Percentiles rank a stretch among this genome's conserved stretches.
Evolutionary conservation across 1,140 invertebrate species (phyloP).

Genomic region (Solenopsis fugax): DNA sequence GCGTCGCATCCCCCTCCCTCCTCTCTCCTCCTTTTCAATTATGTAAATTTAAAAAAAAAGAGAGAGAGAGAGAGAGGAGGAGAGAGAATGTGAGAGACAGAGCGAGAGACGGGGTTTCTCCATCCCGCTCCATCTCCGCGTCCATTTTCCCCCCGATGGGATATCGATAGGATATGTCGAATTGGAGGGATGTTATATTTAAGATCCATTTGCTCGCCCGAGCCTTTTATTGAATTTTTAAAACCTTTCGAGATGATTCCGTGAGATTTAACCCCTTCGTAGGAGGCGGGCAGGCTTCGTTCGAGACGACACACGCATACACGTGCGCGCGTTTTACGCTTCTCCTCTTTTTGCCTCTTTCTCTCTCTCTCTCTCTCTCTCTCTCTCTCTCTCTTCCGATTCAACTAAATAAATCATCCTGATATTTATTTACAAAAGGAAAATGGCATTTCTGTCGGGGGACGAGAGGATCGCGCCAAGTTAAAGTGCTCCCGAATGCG

Average conservation of each 20-base stretch:
- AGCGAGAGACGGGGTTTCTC: background rate
- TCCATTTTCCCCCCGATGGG: background rate
- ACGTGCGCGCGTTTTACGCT: background rate
- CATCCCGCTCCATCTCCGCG: too few relatives aligned
- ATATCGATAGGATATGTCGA: conserved; percentile 38
- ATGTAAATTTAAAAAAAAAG: conserved; percentile 59
- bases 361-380: too few relatives aligned
- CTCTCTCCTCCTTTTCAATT: conserved; percentile 37
- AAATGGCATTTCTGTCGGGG: background rate
- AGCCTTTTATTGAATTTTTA: conserved; percentile 51
- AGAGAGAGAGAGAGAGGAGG: background rate
- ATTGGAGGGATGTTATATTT: conserved; percentile 53
- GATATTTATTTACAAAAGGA: conserved; percentile 4
- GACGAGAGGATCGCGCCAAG: background rate
- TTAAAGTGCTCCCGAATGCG: background rate
- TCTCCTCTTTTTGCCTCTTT: background rate
- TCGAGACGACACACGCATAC: background rate
- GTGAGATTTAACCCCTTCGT: conserved; percentile 34
- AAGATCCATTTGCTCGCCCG: conserved; percentile 55
- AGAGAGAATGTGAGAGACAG: conserved; percentile 2
- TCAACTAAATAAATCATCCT: conserved; percentile 44
- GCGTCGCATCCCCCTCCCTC: background rate
- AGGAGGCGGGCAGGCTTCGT: background rate
- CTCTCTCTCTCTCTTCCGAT: too few relatives aligned
- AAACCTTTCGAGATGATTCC: conserved; percentile 33